phyloP scores from a whole-genome alignment of 1,140 invertebrate genomes.

The Chlorops oryzae region DNA sequence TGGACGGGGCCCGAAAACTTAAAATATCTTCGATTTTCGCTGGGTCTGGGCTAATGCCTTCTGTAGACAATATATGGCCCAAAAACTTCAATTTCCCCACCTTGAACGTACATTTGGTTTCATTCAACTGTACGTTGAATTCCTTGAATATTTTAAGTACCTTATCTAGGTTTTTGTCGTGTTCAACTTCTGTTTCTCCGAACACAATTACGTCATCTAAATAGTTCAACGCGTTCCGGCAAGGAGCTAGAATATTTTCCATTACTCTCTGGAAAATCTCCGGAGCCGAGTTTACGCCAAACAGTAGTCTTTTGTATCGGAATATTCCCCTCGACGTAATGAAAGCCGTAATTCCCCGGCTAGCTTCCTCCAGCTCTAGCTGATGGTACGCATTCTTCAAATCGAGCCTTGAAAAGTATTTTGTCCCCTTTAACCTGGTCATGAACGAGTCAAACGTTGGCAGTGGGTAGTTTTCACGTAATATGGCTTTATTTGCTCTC shows the following conservation, averaged over 20 bases:
- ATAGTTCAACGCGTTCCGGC: not conserved
- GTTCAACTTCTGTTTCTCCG: too few species aligned
- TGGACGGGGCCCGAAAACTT: not conserved
- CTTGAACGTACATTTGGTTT: too few species aligned
- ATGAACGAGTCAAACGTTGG: slow-evolving; percentile 36
- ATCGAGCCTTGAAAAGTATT: slow-evolving; percentile 29
- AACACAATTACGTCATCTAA: too few species aligned
- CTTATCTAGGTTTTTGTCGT: too few species aligned
- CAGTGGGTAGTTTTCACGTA: slow-evolving; percentile 38
- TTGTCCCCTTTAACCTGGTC: slow-evolving; percentile 25
- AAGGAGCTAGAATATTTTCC: slow-evolving; percentile 26
- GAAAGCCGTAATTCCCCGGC: slow-evolving; percentile 40
- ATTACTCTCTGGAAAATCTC: slow-evolving; percentile 43
- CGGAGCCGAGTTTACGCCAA: slow-evolving; percentile 32
- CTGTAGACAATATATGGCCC: too few species aligned
- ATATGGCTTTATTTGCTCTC: slow-evolving; percentile 38
- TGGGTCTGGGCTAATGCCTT: not conserved
- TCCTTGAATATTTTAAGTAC: too few species aligned
- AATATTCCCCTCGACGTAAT: slow-evolving; percentile 34
- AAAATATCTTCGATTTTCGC: not conserved
- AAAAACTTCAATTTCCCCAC: too few species aligned
- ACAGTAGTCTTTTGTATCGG: slow-evolving; percentile 39
- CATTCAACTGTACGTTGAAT: too few species aligned
- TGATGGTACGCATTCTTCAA: slow-evolving; percentile 33
- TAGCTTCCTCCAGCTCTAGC: slow-evolving; percentile 16